A percentile compares a stretch with the other conserved stretches of the same genome.
Conservation (phyloP, 2,888 invertebrate species). For the Pemphredon lugubris region DNA sequence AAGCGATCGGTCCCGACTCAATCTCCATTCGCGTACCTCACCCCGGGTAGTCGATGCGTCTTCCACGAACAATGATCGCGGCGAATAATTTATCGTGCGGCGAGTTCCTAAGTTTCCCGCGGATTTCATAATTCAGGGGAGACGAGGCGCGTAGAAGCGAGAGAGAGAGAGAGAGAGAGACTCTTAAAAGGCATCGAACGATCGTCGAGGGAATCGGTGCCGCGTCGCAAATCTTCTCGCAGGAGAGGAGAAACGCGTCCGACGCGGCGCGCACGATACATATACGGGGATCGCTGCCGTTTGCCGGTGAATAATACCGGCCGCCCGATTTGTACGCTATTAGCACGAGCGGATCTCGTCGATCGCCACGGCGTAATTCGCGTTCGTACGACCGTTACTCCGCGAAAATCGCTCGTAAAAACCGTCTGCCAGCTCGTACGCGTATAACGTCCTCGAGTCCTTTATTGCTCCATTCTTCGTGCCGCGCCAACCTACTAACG, state of each 20-base stretch:
- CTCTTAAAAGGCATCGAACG: conserved; percentile 40
- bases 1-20: conserved; percentile 27
- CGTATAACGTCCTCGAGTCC: conserved; percentile 56
- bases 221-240: conserved; percentile 56
- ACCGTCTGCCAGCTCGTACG: conserved; percentile 45
- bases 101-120: conserved; percentile 47
- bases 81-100: conserved; percentile 42
- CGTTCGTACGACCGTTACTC: conserved; percentile 69
- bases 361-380: conserved; percentile 72
- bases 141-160: not conserved
- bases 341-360: conserved; percentile 72
- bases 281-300: conserved; percentile 70
- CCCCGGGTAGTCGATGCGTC: too few species aligned
- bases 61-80: conserved; percentile 44
- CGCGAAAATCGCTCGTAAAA: conserved; percentile 73
- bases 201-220: conserved; percentile 27
- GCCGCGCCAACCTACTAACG: conserved; percentile 59
- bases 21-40: conserved; percentile 39
- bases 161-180: conserved; percentile 12
- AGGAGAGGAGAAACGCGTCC: conserved; percentile 40
- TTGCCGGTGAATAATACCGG: conserved; percentile 69
- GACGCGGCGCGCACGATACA: conserved; percentile 58
- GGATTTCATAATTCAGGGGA: conserved; percentile 53
- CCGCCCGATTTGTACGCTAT: conserved; percentile 75
- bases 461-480: conserved; percentile 74